Conservation (phyloP, 2,797 vertebrate genomes). For the Acipenser oxyrinchus region DNA sequence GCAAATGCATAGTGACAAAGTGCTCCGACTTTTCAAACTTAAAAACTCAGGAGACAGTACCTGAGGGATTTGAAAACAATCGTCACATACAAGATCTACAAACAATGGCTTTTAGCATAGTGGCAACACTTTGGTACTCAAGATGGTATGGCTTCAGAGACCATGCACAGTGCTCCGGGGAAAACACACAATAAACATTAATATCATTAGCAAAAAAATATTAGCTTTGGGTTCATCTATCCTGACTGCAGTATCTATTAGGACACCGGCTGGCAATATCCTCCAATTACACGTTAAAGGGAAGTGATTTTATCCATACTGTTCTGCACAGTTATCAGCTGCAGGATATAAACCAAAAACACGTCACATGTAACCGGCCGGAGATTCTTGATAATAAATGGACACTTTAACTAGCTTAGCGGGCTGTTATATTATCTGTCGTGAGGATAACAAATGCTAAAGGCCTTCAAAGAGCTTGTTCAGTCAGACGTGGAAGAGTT, state of each 20-base stretch:
- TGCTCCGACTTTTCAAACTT: background rate
- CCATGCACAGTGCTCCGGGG: background rate
- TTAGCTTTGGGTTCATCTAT: too few relatives aligned
- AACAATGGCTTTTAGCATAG: background rate
- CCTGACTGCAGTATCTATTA: too few relatives aligned
- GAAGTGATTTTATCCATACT: too few relatives aligned
- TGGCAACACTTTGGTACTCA: background rate
- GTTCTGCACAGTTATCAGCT: too few relatives aligned
- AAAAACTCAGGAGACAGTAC: background rate
- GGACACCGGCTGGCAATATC: too few relatives aligned
- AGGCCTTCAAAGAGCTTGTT: too few relatives aligned
- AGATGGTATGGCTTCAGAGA: background rate
- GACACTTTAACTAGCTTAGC: background rate
- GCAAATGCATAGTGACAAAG: background rate
- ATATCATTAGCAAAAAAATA: too few relatives aligned
- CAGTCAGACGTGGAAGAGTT: too few relatives aligned
- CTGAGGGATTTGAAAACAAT: background rate
- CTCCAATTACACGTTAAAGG: too few relatives aligned
- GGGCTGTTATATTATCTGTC: slow-evolving; percentile 16
- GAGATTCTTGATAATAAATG: background rate
- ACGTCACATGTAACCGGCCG: background rate
- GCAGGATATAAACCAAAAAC: too few relatives aligned
- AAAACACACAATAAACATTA: background rate
- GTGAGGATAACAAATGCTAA: slow-evolving; percentile 14
- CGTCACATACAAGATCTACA: background rate